phyloP scores from a whole-genome alignment of 1,140 invertebrate species.

The Adoxophyes honmai region DNA sequence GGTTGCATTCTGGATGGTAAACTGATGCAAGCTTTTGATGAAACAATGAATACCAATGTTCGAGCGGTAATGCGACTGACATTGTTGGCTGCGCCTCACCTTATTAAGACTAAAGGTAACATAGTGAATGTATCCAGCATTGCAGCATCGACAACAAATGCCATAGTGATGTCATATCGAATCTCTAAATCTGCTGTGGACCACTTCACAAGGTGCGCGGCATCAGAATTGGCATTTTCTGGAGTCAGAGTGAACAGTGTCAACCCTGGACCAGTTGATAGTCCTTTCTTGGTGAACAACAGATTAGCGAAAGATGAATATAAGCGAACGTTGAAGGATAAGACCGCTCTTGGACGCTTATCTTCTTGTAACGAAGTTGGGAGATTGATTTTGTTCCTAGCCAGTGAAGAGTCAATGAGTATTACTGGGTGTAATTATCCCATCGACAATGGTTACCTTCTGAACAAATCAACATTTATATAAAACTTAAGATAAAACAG shows the following conservation, averaged over 20 bases:
- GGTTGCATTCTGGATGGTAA: conserved; percentile 83
- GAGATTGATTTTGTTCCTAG: conserved; percentile 24
- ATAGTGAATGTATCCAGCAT: conserved; percentile 89
- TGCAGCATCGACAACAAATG: conserved; percentile 47
- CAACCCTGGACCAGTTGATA: background rate
- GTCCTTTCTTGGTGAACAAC: background rate
- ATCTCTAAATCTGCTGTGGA: conserved; percentile 16
- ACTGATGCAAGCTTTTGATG: conserved; percentile 82
- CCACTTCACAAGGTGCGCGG: conserved; percentile 10
- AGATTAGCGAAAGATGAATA: background rate
- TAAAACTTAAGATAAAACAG: too few relatives aligned
- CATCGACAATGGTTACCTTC: conserved; percentile 26
- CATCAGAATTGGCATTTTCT: conserved; percentile 5
- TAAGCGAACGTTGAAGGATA: background rate
- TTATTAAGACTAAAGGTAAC: conserved; percentile 80
- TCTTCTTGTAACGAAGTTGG: conserved; percentile 26
- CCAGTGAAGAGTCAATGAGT: conserved; percentile 26
- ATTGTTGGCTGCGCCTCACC: conserved; percentile 82
- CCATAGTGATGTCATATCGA: background rate
- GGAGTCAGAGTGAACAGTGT: conserved; percentile 1
- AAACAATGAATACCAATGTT: conserved; percentile 83
- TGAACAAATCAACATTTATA: too few relatives aligned
- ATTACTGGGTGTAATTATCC: conserved; percentile 24
- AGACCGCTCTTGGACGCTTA: conserved; percentile 15
- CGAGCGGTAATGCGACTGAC: conserved; percentile 83